phyloP scores from a whole-genome alignment of 2,113 vertebrate genomes.

The Hippocampus comes region DNA sequence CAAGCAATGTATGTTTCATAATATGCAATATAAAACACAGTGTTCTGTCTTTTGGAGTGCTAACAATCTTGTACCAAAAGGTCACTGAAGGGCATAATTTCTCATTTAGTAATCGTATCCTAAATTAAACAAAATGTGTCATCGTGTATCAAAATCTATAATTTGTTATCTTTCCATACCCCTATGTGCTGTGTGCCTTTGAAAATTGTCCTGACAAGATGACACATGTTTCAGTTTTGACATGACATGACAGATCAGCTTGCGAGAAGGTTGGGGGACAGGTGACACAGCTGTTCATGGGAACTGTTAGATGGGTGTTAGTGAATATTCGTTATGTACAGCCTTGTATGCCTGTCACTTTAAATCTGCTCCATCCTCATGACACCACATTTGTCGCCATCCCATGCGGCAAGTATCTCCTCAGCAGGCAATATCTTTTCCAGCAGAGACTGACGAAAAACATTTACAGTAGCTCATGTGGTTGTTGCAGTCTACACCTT shows the following conservation, averaged over 20 bases:
- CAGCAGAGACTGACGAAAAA: conserved; percentile 29
- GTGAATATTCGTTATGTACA: conserved; percentile 44
- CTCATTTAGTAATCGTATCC: not conserved
- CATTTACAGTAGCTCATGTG: conserved; percentile 6
- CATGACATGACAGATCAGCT: conserved; percentile 37
- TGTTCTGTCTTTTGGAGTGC: not conserved
- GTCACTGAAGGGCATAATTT: not conserved
- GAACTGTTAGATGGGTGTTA: conserved; percentile 27
- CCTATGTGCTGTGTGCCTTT: conserved; percentile 27
- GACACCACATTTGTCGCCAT: conserved; percentile 15
- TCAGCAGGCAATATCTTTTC: conserved; percentile 4
- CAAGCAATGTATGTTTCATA: not conserved
- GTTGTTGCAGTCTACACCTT: conserved; percentile 22
- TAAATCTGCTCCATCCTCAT: conserved; percentile 45
- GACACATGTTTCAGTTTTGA: conserved; percentile 44
- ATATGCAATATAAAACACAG: not conserved
- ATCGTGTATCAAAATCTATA: not conserved
- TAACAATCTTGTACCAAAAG: not conserved
- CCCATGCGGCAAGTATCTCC: conserved; percentile 28
- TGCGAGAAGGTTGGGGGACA: conserved; percentile 19
- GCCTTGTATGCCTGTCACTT: conserved; percentile 50
- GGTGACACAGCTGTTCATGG: conserved; percentile 27
- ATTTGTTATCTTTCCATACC: not conserved
- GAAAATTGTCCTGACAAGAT: conserved; percentile 18
- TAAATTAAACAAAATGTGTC: not conserved